A percentile compares a stretch with the other conserved stretches of the same genome.
These are phyloP conservation scores for Setophaga coronata DNA, from an alignment of 2,113 vertebrate genomes.

Conservation along the genomic window DNA sequence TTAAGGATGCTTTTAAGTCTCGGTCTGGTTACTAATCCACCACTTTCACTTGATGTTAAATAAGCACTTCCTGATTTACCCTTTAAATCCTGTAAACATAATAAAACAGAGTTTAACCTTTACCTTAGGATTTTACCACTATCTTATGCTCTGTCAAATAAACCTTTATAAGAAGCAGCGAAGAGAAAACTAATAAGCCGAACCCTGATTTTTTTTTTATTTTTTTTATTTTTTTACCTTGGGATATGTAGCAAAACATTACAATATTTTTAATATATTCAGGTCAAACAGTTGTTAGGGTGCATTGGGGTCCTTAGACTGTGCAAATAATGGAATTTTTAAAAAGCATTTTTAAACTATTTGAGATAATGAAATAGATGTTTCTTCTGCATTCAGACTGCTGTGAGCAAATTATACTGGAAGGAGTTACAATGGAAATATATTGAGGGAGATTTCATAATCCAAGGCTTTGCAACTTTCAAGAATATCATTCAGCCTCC, in stretches of 20 bases:
- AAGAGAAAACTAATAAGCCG: conserved; percentile 81
- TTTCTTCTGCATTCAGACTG: conserved; percentile 27
- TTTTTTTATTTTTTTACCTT: conserved; percentile 44
- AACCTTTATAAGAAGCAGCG: conserved; percentile 74
- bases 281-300: conserved; percentile 70
- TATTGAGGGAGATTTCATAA: conserved; percentile 64
- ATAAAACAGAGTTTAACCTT: conserved; percentile 86
- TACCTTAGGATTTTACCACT: conserved; percentile 84
- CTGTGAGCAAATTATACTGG: conserved; percentile 49
- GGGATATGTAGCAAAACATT: conserved; percentile 80
- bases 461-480: conserved; percentile 57
- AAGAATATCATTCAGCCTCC: conserved; percentile 35
- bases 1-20: conserved; percentile 89
- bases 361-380: conserved; percentile 76
- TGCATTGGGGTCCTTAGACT: conserved; percentile 28
- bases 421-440: conserved; percentile 65
- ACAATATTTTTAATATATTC: conserved; percentile 81
- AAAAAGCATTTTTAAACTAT: conserved; percentile 60
- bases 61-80: conserved; percentile 84
- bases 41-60: conserved; percentile 89
- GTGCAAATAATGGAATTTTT: conserved; percentile 69
- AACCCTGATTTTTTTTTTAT: conserved; percentile 40
- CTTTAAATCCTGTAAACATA: conserved; percentile 86
- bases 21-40: conserved; percentile 83
- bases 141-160: conserved; percentile 74